Evolutionary conservation across 2,888 invertebrate genomes (phyloP).

Genomic region (Lepidochrysops patricia): DNA sequence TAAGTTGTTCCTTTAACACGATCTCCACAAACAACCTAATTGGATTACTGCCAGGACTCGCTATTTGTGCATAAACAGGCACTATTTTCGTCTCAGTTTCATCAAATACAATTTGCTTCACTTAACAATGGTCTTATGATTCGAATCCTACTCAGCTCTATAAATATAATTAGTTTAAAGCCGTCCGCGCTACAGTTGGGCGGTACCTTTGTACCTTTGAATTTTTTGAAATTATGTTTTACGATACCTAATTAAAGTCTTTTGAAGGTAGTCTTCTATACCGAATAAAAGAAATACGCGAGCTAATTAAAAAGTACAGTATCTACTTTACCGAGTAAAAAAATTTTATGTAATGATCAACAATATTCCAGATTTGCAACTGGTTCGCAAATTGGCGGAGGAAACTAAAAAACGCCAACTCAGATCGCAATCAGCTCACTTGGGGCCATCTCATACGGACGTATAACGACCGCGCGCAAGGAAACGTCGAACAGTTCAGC

Average conservation of each 20-base stretch:
- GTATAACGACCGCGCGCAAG: slow-evolving; percentile 83
- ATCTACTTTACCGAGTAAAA: too few species aligned
- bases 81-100: slow-evolving; percentile 67
- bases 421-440: slow-evolving; percentile 79
- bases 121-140: slow-evolving; percentile 14
- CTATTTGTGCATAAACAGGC: slow-evolving; percentile 71
- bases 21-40: slow-evolving; percentile 66
- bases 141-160: neutral
- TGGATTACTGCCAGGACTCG: slow-evolving; percentile 63
- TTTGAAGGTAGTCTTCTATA: neutral
- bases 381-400: slow-evolving; percentile 91
- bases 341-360: too few species aligned
- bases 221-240: neutral
- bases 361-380: slow-evolving; percentile 77
- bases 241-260: neutral
- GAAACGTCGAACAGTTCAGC: slow-evolving; percentile 86
- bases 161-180: neutral
- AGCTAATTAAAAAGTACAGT: too few species aligned
- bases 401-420: slow-evolving; percentile 83
- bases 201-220: neutral
- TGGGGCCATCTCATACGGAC: slow-evolving; percentile 84
- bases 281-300: too few species aligned
- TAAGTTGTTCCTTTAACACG: slow-evolving; percentile 38
- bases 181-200: neutral
- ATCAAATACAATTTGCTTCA: slow-evolving; percentile 40